Evolutionary conservation across 2,113 vertebrate genomes (phyloP).

Genomic region (Pycnonotus jocosus): DNA sequence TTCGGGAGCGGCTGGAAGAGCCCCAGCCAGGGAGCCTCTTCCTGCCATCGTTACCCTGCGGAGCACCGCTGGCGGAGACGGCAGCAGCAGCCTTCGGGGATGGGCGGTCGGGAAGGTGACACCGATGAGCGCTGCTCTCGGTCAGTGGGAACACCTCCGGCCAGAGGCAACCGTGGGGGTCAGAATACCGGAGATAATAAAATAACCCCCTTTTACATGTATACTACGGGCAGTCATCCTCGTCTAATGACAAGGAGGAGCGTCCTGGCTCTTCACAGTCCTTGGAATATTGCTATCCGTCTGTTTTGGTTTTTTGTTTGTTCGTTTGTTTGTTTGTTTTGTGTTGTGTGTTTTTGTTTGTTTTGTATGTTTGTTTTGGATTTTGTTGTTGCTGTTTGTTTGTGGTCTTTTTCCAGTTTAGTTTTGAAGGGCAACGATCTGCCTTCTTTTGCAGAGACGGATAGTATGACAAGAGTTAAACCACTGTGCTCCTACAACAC

Average conservation of each 20-base stretch:
- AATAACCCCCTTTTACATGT: rapidly evolving
- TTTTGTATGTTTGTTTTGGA: too few species aligned
- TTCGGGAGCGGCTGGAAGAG: background rate
- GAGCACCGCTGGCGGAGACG: too few species aligned
- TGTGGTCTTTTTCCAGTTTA: background rate
- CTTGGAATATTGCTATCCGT: background rate
- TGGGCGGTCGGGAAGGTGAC: background rate
- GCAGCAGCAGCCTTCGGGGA: background rate
- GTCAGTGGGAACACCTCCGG: background rate
- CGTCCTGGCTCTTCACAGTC: background rate
- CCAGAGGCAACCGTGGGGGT: background rate
- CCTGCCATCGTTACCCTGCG: rapidly evolving
- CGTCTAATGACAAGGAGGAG: background rate
- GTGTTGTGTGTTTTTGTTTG: too few species aligned
- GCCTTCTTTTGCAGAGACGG: background rate
- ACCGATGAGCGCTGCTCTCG: rapidly evolving
- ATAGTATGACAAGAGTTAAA: background rate
- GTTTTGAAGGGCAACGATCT: background rate
- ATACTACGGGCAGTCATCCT: rapidly evolving
- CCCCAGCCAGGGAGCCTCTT: too few species aligned
- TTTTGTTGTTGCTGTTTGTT: background rate
- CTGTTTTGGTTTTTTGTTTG: background rate
- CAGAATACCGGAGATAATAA: background rate
- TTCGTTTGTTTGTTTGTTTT: background rate
- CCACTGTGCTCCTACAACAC: background rate